Evolutionary conservation across 2,888 invertebrate genomes (phyloP), one percentile per base, ranked within the genome.

Genomic region (Ormyrus rosae): DNA sequence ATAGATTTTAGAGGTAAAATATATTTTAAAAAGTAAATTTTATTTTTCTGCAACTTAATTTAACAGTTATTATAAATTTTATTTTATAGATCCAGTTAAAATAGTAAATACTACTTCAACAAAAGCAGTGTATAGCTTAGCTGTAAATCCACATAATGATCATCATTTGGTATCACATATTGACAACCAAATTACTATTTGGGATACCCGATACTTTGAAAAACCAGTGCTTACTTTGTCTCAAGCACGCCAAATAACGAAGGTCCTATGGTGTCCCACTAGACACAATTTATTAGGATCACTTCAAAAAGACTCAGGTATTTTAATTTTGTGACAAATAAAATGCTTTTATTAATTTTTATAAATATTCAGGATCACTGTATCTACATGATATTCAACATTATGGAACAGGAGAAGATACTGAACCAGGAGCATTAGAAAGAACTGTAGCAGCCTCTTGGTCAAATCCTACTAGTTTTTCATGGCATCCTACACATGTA

Each of bases 221-320:
- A 95, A 96, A 87, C 97, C 98, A 0, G 93, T 96, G 83, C 92
- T 96, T 50, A 94, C 95, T 10, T 91, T 97, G 81, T 93, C 94
- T 69, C 95, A 95, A 86, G 90, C 91, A 53, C 95, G 95, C 87
- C 93, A 94, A 78, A 92, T 97, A 75, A 92, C 94, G 11, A 95
- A 95, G 91, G 93, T 98, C 71, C 93, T 94, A 81, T 98, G 98
- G 98, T 97, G 97, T 88, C 97, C 97, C 5, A 97, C 97, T 46
- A 94, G 96, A 93, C 95, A 92, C 79, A 97, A 96, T 90, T 91
- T 97, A 73, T 91, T 98, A 67, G 95, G 96, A 45, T 95, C 96
- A 0, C 91, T 98, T 80, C 95, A 96, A 88, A 94, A 95, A 81
- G 98, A 98, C 86, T 90, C 89, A 55, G 88, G 90, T 90, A 85